These are phyloP conservation scores for Eurypyga helias DNA, from an alignment of 2,113 vertebrate species.

Conservation along the genomic window DNA sequence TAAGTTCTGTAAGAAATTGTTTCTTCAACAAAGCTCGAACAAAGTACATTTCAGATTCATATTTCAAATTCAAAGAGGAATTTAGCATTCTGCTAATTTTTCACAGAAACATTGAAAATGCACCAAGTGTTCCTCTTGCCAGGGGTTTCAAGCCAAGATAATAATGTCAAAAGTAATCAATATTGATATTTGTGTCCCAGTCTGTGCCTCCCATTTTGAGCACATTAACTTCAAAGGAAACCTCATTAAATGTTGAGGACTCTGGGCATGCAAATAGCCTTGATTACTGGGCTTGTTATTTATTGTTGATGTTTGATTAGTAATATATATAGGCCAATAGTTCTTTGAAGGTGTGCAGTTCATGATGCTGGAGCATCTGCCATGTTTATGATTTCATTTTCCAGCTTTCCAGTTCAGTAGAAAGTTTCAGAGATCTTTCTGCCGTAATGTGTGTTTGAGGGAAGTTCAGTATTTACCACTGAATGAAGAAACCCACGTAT, in stretches of 20 bases:
- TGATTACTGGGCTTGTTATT: not conserved
- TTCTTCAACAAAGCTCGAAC: slow-evolving; percentile 57
- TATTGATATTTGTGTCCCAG: not conserved
- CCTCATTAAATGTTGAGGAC: not conserved
- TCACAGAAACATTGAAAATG: not conserved
- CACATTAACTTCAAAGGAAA: slow-evolving; percentile 1
- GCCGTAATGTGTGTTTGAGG: not conserved
- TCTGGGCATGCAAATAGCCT: not conserved
- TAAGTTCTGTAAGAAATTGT: slow-evolving; percentile 66
- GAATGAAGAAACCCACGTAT: not conserved
- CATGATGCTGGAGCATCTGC: not conserved
- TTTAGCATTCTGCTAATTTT: slow-evolving; percentile 41
- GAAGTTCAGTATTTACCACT: not conserved
- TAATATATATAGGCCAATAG: not conserved
- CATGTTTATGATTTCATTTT: not conserved
- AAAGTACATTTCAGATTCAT: slow-evolving; percentile 27
- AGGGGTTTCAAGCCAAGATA: not conserved
- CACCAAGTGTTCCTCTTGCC: not conserved
- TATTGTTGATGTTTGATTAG: not conserved
- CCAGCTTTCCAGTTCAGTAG: not conserved
- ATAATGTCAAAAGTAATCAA: slow-evolving; percentile 16
- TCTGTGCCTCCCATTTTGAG: not conserved
- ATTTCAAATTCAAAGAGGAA: slow-evolving; percentile 6
- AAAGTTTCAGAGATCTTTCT: not conserved
- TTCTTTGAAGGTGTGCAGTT: not conserved